Base-by-base conservation (phyloP, 2,888 invertebrate genomes). In the Germaria angustata region DNA sequence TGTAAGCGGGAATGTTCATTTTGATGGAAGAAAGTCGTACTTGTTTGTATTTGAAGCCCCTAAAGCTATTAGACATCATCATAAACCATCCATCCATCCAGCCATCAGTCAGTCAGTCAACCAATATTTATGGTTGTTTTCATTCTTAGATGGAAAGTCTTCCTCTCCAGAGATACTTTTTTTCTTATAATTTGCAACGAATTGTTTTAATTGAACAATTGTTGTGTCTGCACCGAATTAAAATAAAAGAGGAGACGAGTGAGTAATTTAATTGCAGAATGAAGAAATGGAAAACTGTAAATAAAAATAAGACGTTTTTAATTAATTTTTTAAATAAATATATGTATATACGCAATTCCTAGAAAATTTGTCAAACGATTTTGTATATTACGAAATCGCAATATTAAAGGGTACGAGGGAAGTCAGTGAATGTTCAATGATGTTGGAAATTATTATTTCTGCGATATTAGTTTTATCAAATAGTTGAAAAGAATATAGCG, bases 121-220 rank as follows among this genome's bases (percentile, higher is more conserved):
- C 44, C 44, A 46, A 55, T 75, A 65, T 65, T 65, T 36, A 46
- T 75, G 53, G 44, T 15, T 34, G 17, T 17, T 28, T 8, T 17
- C 41, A 32, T 39, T 36, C 55, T 20, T 9, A n/a, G 17, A 65
- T 17, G 8, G 9, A 24, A 41, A 44, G n/a, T 17, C 22, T 34
- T 46, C 17, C 11, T 20, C 46, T 9, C n/a, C 34, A 53, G 34
- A 22, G 55, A n/a, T n/a, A 53, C 22, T 32, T 41, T 63, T 20
- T n/a, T n/a, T n/a, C n/a, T n/a, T n/a, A 39, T 49, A 59, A 68
- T 61, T 55, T 68, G 59, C 11, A 28, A 69, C 20, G 63, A 66
- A 73, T 32, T 55, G 71, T 75, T 71, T 82, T 82, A 82, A 82
- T 82, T 82, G 66, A 82, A 79, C 66, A 71, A 79, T 76, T 79